Conservation (phyloP, 2,113 vertebrate species). For the Apodemus sylvaticus region DNA sequence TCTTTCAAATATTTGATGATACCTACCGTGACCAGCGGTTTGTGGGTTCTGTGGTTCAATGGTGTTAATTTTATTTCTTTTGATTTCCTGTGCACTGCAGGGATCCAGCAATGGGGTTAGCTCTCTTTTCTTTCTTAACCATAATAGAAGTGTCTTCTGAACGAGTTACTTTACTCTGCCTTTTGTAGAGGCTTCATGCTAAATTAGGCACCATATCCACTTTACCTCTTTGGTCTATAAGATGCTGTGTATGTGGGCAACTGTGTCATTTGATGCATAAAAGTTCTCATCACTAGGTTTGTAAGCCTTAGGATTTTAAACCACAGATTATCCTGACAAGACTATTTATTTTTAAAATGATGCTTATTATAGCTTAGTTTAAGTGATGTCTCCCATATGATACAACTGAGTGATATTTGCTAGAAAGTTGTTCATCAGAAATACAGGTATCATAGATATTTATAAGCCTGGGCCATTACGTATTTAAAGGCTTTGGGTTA, state of each 20-base stretch:
- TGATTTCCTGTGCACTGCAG: slow-evolving; percentile 53
- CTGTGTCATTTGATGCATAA: background rate
- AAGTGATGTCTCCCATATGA: background rate
- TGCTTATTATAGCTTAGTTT: background rate
- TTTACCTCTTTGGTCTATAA: background rate
- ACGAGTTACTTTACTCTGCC: background rate
- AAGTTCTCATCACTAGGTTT: background rate
- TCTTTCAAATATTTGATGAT: slow-evolving; percentile 73
- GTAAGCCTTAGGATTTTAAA: background rate
- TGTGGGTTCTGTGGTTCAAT: slow-evolving; percentile 19
- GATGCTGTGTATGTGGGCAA: background rate
- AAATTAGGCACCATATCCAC: background rate
- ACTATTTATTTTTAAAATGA: background rate
- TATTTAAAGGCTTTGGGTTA: background rate
- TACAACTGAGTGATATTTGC: background rate
- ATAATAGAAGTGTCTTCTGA: background rate
- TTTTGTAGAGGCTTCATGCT: background rate
- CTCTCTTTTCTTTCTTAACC: background rate
- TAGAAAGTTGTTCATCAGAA: background rate
- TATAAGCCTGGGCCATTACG: background rate
- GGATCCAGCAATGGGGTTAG: background rate
- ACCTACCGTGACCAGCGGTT: slow-evolving; percentile 35
- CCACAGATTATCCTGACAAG: background rate
- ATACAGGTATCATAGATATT: background rate
- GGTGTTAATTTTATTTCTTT: slow-evolving; percentile 60